Conservation (phyloP, 2,113 vertebrate species). For the Leptobrachium ailaonicum region DNA sequence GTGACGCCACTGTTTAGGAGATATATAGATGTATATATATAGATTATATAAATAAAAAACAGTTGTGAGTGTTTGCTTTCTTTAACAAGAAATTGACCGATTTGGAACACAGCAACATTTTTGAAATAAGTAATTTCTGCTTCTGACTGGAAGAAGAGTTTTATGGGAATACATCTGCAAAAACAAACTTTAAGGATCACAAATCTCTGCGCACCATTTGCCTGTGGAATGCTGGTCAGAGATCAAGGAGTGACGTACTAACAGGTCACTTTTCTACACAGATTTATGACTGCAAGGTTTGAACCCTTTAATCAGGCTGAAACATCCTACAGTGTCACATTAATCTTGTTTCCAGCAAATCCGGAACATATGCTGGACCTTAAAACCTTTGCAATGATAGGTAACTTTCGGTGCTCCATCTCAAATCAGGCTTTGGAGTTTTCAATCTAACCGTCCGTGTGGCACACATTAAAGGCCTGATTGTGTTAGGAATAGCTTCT, state of each 20-base stretch:
- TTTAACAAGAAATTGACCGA: too few species aligned
- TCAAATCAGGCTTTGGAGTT: not conserved
- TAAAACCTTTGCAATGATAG: not conserved
- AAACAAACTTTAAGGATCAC: not conserved
- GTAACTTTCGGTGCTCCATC: not conserved
- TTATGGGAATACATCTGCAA: constrained; percentile 4
- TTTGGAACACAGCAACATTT: too few species aligned
- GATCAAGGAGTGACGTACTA: constrained; percentile 5
- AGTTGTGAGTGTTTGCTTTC: too few species aligned
- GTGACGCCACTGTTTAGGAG: too few species aligned
- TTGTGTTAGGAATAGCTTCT: too few species aligned
- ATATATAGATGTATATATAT: too few species aligned
- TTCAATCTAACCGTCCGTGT: too few species aligned
- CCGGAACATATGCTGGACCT: not conserved
- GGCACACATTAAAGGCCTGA: too few species aligned
- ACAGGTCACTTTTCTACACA: not conserved
- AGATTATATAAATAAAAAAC: too few species aligned
- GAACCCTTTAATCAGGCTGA: constrained; percentile 3
- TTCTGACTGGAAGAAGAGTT: not conserved
- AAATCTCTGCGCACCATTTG: not conserved
- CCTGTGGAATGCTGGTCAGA: not conserved
- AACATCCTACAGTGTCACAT: not conserved
- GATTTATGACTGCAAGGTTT: constrained; percentile 4
- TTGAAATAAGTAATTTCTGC: not conserved
- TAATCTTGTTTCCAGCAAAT: constrained; percentile 15